phyloP scores from a whole-genome alignment of 1,140 invertebrate genomes.

The Cecropterus lyciades region DNA sequence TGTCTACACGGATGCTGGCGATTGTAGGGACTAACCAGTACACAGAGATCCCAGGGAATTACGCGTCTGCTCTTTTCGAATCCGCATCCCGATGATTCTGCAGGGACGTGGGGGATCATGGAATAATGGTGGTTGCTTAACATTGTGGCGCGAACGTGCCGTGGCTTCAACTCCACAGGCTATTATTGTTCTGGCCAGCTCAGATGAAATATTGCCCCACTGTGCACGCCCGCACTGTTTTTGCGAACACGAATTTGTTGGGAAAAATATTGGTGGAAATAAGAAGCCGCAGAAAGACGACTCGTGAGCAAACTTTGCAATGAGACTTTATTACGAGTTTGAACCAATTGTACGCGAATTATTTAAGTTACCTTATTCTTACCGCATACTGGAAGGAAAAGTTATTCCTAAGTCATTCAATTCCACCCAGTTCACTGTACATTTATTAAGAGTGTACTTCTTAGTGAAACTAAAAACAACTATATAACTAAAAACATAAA shows the following conservation, averaged over 20 bases:
- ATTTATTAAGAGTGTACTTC: no score
- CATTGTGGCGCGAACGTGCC: constrained; percentile 82
- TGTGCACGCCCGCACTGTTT: constrained; percentile 74
- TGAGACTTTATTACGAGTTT: constrained; percentile 49
- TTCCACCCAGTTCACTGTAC: no score
- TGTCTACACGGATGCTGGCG: constrained; percentile 81
- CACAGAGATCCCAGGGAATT: constrained; percentile 43
- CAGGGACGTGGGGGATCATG: constrained; percentile 42
- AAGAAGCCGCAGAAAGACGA: constrained; percentile 68
- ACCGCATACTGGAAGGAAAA: no score
- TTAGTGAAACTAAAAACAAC: no score
- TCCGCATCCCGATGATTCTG: constrained; percentile 32
- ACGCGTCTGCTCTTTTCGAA: constrained; percentile 9
- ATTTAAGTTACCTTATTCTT: constrained; percentile 19
- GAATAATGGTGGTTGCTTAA: constrained; percentile 58
- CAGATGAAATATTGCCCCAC: constrained; percentile 82
- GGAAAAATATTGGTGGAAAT: constrained; percentile 77
- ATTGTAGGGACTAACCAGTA: constrained; percentile 63
- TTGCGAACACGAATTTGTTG: constrained; percentile 73
- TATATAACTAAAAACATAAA: no score
- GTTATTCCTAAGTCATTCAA: no score
- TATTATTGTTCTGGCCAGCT: constrained; percentile 83
- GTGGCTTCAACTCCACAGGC: constrained; percentile 76
- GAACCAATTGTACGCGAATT: constrained; percentile 24
- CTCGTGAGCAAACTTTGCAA: constrained; percentile 66